Percentiles rank a stretch among this genome's conserved stretches.
Evolutionary conservation across 64 coral and sea anemone species (phyloP).

Genomic region (Pachyseris speciosa): DNA sequence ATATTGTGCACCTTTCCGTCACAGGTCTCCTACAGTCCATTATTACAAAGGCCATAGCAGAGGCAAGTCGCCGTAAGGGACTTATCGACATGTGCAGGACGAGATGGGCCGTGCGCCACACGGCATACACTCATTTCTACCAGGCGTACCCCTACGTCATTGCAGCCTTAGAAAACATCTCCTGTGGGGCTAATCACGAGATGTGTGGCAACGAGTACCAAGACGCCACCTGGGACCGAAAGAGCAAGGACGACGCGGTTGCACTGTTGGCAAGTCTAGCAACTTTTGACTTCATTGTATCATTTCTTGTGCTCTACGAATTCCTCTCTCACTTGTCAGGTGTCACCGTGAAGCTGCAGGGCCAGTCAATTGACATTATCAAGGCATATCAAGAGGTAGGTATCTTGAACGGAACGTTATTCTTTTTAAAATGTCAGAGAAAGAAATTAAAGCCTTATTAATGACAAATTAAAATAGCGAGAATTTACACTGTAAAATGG

Average conservation of each 20-base stretch:
- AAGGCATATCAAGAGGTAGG: slow-evolving; percentile 72
- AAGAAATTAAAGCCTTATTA: too few species aligned
- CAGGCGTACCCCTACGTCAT: slow-evolving; percentile 54
- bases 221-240: slow-evolving; percentile 60
- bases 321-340: slow-evolving; percentile 72
- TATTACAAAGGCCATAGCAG: slow-evolving; percentile 58
- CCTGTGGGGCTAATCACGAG: slow-evolving; percentile 60
- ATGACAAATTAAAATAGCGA: too few species aligned
- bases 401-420: slow-evolving; percentile 41
- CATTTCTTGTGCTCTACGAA: slow-evolving; percentile 78
- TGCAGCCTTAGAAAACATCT: slow-evolving; percentile 59
- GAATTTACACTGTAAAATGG: too few species aligned
- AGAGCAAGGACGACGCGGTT: slow-evolving; percentile 76
- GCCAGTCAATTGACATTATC: slow-evolving; percentile 65
- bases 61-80: slow-evolving; percentile 58
- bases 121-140: slow-evolving; percentile 78
- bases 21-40: slow-evolving; percentile 78
- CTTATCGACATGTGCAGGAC: slow-evolving; percentile 81
- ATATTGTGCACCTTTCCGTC: slow-evolving; percentile 29
- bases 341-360: slow-evolving; percentile 74
- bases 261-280: slow-evolving; percentile 70
- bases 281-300: slow-evolving; percentile 71
- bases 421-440: too few species aligned
- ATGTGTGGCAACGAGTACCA: slow-evolving; percentile 44
- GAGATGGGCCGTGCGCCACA: slow-evolving; percentile 75